These are phyloP conservation scores for Rhyacichthys aspro DNA, from an alignment of 2,797 vertebrate genomes.

Conservation along the genomic window DNA sequence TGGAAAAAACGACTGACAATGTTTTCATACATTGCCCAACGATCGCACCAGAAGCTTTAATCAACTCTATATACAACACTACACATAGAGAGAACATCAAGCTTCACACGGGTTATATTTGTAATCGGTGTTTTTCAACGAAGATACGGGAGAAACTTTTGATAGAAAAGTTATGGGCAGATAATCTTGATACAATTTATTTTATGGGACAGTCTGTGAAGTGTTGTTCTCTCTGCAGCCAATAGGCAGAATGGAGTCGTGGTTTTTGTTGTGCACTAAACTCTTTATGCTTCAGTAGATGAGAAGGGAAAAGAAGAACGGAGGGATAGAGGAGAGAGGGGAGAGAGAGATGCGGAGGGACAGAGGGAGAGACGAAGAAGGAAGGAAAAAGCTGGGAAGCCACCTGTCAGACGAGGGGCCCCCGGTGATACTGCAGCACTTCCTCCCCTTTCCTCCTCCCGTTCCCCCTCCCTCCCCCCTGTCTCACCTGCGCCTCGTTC, in stretches of 20 bases:
- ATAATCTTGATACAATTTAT: neutral
- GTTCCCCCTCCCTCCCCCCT: constrained; percentile 72
- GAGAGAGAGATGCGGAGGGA: constrained; percentile 72
- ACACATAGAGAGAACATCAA: too few species aligned
- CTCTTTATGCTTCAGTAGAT: constrained; percentile 46
- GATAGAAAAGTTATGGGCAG: neutral
- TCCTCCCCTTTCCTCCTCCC: constrained; percentile 73
- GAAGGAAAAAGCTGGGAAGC: constrained; percentile 76
- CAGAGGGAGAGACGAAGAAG: constrained; percentile 76
- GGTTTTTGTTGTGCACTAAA: constrained; percentile 48
- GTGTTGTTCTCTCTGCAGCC: neutral
- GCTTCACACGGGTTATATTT: constrained; percentile 5
- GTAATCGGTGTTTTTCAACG: neutral
- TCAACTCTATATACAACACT: neutral
- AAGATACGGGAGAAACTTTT: neutral
- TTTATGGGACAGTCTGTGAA: constrained; percentile 1
- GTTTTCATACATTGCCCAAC: neutral
- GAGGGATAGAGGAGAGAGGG: constrained; percentile 76
- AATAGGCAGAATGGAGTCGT: constrained; percentile 51
- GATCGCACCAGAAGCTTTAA: neutral
- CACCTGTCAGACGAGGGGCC: constrained; percentile 59
- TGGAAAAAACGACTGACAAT: constrained; percentile 3
- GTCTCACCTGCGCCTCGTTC: constrained; percentile 88
- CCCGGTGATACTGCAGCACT: constrained; percentile 62
- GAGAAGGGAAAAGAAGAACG: constrained; percentile 65